phyloP scores from a whole-genome alignment of 2,888 invertebrate genomes.

The Polia nebulosa region DNA sequence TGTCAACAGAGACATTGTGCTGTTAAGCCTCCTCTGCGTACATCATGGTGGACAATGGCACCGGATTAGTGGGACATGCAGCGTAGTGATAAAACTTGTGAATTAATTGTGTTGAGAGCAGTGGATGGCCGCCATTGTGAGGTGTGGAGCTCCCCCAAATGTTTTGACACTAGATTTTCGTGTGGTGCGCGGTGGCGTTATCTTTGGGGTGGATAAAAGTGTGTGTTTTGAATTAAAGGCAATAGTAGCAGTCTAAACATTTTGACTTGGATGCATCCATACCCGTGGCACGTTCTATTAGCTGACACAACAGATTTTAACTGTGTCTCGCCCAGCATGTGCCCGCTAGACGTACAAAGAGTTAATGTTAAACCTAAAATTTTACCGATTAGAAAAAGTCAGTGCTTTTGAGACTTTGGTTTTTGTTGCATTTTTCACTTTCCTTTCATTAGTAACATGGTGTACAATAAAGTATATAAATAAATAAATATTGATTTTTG shows the following conservation, averaged over 20 bases:
- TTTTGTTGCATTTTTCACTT: too few relatives aligned
- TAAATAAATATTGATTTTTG: too few relatives aligned
- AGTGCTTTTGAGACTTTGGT: too few relatives aligned
- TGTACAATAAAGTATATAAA: too few relatives aligned
- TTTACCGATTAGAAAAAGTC: too few relatives aligned
- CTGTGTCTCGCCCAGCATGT: too few relatives aligned
- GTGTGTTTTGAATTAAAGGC: not conserved
- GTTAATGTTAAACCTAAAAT: too few relatives aligned
- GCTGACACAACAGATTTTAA: too few relatives aligned
- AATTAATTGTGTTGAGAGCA: constrained; percentile 59
- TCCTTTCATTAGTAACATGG: too few relatives aligned
- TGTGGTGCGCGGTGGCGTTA: constrained; percentile 1
- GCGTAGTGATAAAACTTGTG: constrained; percentile 61
- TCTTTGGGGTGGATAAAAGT: not conserved
- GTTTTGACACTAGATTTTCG: constrained; percentile 45
- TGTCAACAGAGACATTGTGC: constrained; percentile 59
- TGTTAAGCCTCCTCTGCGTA: constrained; percentile 58
- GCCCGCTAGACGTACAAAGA: too few relatives aligned
- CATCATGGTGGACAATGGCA: constrained; percentile 61
- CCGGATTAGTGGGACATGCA: constrained; percentile 64
- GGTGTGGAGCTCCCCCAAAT: constrained; percentile 30
- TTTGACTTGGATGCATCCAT: not conserved
- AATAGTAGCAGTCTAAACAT: not conserved
- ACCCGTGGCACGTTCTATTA: too few relatives aligned
- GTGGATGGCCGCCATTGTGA: constrained; percentile 49